Conservation (phyloP, 2,888 invertebrate genomes). For the Amiota minor region DNA sequence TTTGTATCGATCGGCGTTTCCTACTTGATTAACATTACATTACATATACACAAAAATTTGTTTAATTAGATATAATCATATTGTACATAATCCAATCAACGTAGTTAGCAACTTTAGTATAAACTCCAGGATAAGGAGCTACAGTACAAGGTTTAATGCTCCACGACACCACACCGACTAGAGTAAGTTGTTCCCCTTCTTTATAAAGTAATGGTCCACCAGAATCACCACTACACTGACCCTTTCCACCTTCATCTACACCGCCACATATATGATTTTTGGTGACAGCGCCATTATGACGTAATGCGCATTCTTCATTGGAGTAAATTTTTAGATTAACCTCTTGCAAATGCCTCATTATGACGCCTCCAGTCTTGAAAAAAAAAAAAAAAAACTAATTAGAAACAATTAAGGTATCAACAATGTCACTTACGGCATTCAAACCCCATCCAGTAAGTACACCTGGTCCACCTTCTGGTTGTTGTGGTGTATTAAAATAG, state of each 20-base stretch:
- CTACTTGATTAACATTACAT: too few relatives aligned
- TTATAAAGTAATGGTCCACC: constrained; percentile 68
- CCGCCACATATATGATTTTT: constrained; percentile 73
- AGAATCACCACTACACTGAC: constrained; percentile 71
- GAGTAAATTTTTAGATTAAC: constrained; percentile 70
- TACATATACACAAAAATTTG: too few relatives aligned
- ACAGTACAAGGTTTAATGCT: constrained; percentile 73
- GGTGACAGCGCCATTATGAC: constrained; percentile 58
- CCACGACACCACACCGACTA: constrained; percentile 74
- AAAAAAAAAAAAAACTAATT: background rate
- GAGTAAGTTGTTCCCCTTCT: constrained; percentile 46
- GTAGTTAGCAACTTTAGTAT: constrained; percentile 71
- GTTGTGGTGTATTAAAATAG: constrained; percentile 56
- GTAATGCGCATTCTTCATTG: constrained; percentile 56
- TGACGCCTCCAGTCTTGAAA: constrained; percentile 65
- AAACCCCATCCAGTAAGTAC: constrained; percentile 69
- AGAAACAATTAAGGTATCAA: background rate
- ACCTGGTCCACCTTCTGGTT: constrained; percentile 51
- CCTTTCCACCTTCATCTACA: constrained; percentile 63
- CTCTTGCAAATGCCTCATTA: constrained; percentile 68
- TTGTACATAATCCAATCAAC: constrained; percentile 63
- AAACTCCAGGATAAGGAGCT: constrained; percentile 73
- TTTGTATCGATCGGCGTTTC: too few relatives aligned
- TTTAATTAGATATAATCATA: constrained; percentile 43
- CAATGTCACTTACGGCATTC: constrained; percentile 52